A percentile compares a stretch with the other conserved stretches of the same genome.
Evolutionary conservation across 2,888 invertebrate species (phyloP).

Genomic region (Opisthograptis luteolata): DNA sequence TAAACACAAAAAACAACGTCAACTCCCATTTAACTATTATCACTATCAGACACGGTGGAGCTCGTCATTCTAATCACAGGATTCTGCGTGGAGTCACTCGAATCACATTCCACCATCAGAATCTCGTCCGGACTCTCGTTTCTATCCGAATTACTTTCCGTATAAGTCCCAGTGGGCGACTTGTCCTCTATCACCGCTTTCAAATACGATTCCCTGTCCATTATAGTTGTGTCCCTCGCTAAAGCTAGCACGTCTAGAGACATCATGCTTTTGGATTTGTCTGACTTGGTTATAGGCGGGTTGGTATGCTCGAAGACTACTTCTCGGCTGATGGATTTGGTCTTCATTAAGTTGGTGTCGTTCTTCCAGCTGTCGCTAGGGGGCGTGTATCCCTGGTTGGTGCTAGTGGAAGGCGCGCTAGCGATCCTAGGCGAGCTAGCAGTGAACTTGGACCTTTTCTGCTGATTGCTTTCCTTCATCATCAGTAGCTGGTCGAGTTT

Average conservation of each 20-base stretch:
- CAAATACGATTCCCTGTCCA: conserved; percentile 74
- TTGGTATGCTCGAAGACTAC: conserved; percentile 63
- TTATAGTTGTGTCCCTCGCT: conserved; percentile 69
- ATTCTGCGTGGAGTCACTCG: conserved; percentile 76
- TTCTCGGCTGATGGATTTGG: conserved; percentile 71
- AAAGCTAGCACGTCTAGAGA: conserved; percentile 74
- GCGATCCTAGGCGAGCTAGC: conserved; percentile 65
- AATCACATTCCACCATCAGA: conserved; percentile 78
- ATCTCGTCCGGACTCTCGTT: conserved; percentile 79
- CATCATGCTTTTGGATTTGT: conserved; percentile 80
- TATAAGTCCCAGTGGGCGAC: conserved; percentile 75
- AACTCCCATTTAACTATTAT: conserved; percentile 63
- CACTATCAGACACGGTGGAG: conserved; percentile 74
- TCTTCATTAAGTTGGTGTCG: conserved; percentile 55
- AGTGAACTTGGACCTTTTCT: conserved; percentile 79
- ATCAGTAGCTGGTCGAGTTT: conserved; percentile 89
- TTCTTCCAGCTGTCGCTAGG: conserved; percentile 66
- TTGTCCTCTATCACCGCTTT: conserved; percentile 80
- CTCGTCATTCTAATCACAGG: conserved; percentile 79
- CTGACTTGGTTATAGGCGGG: conserved; percentile 65
- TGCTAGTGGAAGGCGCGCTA: conserved; percentile 73
- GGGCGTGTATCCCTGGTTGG: conserved; percentile 54
- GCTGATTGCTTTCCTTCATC: conserved; percentile 86
- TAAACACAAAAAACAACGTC: not conserved
- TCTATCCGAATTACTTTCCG: conserved; percentile 76